phyloP scores from a whole-genome alignment of 2,797 vertebrate species.

The Amblyopsis hoosieri region DNA sequence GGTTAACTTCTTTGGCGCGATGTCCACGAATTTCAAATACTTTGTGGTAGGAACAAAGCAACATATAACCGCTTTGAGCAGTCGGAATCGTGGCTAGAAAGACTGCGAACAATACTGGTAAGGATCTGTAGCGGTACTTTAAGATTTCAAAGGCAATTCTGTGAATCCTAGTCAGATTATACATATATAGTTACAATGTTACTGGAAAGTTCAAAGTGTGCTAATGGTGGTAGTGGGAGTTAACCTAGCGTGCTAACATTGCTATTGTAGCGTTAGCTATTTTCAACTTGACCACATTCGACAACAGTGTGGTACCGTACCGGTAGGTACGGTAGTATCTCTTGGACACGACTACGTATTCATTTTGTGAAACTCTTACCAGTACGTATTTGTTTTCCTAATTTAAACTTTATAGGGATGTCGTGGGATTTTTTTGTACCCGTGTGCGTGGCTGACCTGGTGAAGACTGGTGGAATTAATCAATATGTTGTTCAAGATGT shows the following conservation, averaged over 20 bases:
- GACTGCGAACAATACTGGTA: conserved; percentile 28
- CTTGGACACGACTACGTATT: not conserved
- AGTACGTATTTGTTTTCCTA: too few species aligned
- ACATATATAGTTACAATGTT: too few species aligned
- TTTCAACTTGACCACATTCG: not conserved
- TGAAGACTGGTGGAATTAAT: conserved; percentile 82
- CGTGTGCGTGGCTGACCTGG: conserved; percentile 80
- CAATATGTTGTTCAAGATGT: conserved; percentile 91
- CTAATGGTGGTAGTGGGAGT: not conserved
- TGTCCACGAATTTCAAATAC: conserved; percentile 64
- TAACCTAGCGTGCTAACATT: conserved; percentile 33
- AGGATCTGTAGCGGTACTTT: not conserved
- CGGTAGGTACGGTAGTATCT: not conserved
- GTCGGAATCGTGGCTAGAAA: not conserved
- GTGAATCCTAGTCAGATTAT: too few species aligned
- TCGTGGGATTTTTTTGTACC: conserved; percentile 88
- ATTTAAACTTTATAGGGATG: conserved; percentile 60
- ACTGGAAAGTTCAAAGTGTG: too few species aligned
- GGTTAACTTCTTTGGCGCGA: conserved; percentile 62
- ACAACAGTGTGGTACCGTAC: too few species aligned
- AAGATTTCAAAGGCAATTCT: too few species aligned
- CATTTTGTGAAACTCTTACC: too few species aligned
- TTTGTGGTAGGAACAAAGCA: conserved; percentile 30
- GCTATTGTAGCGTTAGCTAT: not conserved
- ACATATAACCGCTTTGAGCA: rapidly evolving